Evolutionary conservation across 2,797 vertebrate species (phyloP).

Genomic region (Argyrosomus regius): DNA sequence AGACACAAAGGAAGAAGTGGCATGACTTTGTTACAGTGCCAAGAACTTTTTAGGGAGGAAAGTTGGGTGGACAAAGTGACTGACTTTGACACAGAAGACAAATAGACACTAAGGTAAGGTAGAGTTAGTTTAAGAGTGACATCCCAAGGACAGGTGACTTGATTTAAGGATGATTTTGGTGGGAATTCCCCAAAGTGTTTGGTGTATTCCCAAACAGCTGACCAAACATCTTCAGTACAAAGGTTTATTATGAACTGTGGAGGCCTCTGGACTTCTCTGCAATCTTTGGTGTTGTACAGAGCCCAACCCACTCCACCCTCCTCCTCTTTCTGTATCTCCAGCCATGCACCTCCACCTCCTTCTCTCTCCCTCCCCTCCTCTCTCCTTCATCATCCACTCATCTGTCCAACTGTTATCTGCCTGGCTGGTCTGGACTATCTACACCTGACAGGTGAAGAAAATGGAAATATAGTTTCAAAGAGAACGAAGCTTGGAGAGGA

Average conservation of each 20-base stretch:
- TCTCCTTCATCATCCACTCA: conserved; percentile 65
- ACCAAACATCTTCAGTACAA: background rate
- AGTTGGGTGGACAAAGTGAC: background rate
- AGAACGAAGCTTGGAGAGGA: conserved; percentile 5
- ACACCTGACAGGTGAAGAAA: conserved; percentile 37
- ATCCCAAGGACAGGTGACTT: background rate
- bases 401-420: conserved; percentile 37
- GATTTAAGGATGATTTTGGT: background rate
- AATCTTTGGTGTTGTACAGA: background rate
- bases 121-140: background rate
- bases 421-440: conserved; percentile 34
- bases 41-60: background rate
- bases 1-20: background rate
- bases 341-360: conserved; percentile 26
- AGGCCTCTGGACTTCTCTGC: background rate
- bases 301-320: conserved; percentile 64
- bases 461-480: conserved; percentile 64
- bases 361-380: conserved; percentile 51
- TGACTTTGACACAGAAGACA: background rate
- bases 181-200: background rate
- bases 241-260: background rate
- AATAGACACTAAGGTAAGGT: background rate
- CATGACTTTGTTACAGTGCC: background rate
- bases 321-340: conserved; percentile 45
- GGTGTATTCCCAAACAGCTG: too few relatives aligned